Evolutionary conservation across 2,113 vertebrate species (phyloP).

Genomic region (Crocuta crocuta): DNA sequence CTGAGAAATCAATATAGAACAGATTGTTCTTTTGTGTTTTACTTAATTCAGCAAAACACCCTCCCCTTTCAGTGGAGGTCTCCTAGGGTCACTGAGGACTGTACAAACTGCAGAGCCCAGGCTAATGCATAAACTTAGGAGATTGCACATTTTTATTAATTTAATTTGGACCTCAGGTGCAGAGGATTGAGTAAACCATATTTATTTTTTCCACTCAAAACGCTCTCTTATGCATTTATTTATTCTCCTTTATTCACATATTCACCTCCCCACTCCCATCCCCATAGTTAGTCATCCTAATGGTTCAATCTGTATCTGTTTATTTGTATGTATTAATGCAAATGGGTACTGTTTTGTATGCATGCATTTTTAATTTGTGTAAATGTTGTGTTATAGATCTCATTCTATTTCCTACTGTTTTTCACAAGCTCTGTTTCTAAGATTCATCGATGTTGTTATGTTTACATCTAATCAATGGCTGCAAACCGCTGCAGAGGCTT

Average conservation of each 20-base stretch:
- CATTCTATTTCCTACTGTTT: not conserved
- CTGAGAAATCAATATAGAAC: not conserved
- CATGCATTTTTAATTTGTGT: constrained; percentile 33
- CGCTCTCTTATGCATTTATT: not conserved
- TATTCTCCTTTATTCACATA: not conserved
- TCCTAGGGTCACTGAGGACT: not conserved
- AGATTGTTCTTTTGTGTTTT: not conserved
- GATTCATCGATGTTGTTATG: not conserved
- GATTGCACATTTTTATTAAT: not conserved
- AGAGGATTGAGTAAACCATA: not conserved
- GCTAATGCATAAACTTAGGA: not conserved
- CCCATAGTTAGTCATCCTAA: not conserved
- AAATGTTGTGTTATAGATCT: constrained; percentile 13
- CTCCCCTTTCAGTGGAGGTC: not conserved
- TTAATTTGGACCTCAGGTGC: not conserved
- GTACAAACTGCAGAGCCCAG: not conserved
- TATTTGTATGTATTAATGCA: constrained; percentile 48
- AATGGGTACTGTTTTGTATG: constrained; percentile 22
- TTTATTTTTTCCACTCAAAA: not conserved
- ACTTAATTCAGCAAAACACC: not conserved
- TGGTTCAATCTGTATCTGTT: not conserved
- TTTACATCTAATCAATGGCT: not conserved
- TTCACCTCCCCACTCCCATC: not conserved
- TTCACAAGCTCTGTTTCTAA: not conserved
- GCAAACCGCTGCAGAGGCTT: not conserved